Evolutionary conservation across 2,797 vertebrate genomes (phyloP).

Genomic region (Pelodytes ibericus): DNA sequence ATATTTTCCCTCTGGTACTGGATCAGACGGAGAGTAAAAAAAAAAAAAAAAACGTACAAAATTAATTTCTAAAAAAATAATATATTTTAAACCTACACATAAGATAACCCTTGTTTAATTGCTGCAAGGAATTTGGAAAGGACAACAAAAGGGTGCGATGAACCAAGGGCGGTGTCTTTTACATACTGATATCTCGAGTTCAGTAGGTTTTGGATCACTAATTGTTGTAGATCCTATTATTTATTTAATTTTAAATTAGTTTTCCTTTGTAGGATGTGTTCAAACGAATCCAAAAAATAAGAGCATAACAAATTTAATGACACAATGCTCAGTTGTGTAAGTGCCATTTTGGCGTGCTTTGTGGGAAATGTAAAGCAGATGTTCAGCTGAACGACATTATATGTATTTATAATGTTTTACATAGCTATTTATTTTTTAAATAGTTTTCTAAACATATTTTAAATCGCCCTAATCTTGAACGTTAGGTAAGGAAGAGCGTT

Average conservation of each 20-base stretch:
- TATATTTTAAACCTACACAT: background rate
- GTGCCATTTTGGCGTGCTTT: constrained; percentile 16
- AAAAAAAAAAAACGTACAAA: no score
- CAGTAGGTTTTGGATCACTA: constrained; percentile 19
- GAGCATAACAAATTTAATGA: constrained; percentile 34
- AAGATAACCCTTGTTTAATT: background rate
- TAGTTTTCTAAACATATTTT: no score
- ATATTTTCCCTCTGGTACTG: constrained; percentile 50
- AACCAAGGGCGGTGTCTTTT: constrained; percentile 34
- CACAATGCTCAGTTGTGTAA: constrained; percentile 17
- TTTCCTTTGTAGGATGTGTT: constrained; percentile 40
- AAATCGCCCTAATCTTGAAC: no score
- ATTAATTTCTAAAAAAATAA: no score
- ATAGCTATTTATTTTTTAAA: no score
- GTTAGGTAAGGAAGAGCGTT: no score
- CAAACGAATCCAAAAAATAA: constrained; percentile 22
- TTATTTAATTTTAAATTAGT: constrained; percentile 45
- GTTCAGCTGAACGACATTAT: constrained; percentile 7
- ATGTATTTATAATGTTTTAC: no score
- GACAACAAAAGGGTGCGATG: constrained; percentile 28
- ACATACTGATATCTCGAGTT: constrained; percentile 27
- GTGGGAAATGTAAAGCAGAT: constrained; percentile 19
- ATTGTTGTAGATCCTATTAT: constrained; percentile 21
- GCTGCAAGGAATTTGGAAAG: constrained; percentile 45
- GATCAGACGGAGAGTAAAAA: constrained; percentile 30